phyloP scores from a whole-genome alignment of 1,140 invertebrate genomes.

The Bombyx mandarina region DNA sequence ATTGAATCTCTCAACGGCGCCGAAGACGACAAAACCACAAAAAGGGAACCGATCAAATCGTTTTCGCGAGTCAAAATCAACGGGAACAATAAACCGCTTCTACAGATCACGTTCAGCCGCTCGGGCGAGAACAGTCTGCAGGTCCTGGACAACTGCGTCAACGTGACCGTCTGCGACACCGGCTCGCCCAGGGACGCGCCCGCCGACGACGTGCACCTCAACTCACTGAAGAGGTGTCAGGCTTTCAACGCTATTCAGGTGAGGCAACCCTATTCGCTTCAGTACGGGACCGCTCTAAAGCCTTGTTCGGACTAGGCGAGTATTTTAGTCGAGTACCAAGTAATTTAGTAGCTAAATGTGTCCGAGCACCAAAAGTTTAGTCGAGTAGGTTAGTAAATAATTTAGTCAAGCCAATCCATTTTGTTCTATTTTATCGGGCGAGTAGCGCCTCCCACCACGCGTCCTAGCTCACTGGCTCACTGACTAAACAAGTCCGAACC shows the following conservation, averaged over 20 bases:
- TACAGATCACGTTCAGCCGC: slow-evolving; percentile 53
- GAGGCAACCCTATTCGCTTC: not conserved
- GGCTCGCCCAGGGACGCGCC: slow-evolving; percentile 35
- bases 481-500: too few relatives aligned
- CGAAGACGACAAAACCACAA: slow-evolving; percentile 21
- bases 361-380: too few relatives aligned
- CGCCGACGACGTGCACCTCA: slow-evolving; percentile 39
- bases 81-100: slow-evolving; percentile 54
- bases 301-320: too few relatives aligned
- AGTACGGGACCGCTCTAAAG: too few relatives aligned
- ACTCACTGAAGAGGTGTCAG: slow-evolving; percentile 62
- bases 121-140: slow-evolving; percentile 52
- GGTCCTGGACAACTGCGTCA: slow-evolving; percentile 52
- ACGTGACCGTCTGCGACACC: slow-evolving; percentile 49
- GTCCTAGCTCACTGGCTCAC: too few relatives aligned
- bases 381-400: too few relatives aligned
- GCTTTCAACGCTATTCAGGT: slow-evolving; percentile 68
- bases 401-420: too few relatives aligned
- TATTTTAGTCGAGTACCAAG: too few relatives aligned
- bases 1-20: slow-evolving; percentile 35
- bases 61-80: slow-evolving; percentile 57
- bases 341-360: too few relatives aligned
- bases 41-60: slow-evolving; percentile 34
- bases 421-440: too few relatives aligned
- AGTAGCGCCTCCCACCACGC: too few relatives aligned